These are phyloP conservation scores for Exocentrus adspersus DNA, from an alignment of 2,888 invertebrate genomes.

Conservation along the genomic window DNA sequence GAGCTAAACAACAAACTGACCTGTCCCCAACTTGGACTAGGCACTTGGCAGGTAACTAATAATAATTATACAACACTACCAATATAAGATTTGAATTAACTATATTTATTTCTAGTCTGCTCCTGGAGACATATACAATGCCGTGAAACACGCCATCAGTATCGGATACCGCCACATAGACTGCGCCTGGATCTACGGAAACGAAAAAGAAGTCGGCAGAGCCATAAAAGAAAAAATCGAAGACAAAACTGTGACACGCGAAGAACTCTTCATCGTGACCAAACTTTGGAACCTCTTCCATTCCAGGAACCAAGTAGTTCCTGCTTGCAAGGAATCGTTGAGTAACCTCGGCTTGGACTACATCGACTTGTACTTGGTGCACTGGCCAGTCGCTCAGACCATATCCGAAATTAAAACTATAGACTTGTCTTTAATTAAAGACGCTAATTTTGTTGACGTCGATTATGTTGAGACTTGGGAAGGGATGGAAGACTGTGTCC, in stretches of 20 bases:
- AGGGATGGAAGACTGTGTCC: slow-evolving; percentile 73
- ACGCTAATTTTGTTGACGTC: slow-evolving; percentile 59
- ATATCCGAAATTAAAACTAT: background rate
- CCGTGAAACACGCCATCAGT: slow-evolving; percentile 76
- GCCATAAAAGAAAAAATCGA: slow-evolving; percentile 55
- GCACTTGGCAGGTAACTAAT: background rate
- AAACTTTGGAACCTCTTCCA: slow-evolving; percentile 93
- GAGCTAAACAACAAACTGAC: background rate
- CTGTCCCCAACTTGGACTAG: background rate
- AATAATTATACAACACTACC: too few species aligned
- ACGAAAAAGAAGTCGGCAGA: slow-evolving; percentile 75
- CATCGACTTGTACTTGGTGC: slow-evolving; percentile 68
- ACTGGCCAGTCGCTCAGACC: slow-evolving; percentile 62
- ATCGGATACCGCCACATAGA: slow-evolving; percentile 81
- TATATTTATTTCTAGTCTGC: slow-evolving; percentile 67
- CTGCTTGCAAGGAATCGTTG: slow-evolving; percentile 61
- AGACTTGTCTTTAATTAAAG: background rate
- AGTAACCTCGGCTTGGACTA: slow-evolving; percentile 65
- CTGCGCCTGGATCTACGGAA: slow-evolving; percentile 74
- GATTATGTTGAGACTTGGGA: slow-evolving; percentile 77
- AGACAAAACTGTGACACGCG: slow-evolving; percentile 67
- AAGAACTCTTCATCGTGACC: slow-evolving; percentile 75
- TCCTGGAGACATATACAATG: slow-evolving; percentile 67
- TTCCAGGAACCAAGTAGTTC: slow-evolving; percentile 68
- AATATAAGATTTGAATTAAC: background rate